Conservation (phyloP, 2,888 invertebrate species). For the Limnephilus marmoratus region DNA sequence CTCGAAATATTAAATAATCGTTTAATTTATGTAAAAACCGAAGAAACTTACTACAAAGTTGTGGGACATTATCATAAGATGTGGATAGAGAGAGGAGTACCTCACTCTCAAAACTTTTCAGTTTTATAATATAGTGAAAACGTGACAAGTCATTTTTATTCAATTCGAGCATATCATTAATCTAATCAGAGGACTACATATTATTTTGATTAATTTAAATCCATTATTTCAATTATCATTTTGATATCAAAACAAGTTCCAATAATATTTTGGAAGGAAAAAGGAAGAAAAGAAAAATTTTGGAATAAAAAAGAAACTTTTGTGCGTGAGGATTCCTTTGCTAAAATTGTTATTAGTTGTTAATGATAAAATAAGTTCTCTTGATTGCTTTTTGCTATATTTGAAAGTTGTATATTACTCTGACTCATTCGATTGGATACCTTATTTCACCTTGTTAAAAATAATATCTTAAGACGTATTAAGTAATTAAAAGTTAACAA, state of each 20-base stretch:
- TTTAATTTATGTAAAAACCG: neutral
- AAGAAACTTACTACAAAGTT: neutral
- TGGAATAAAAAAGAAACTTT: too few relatives aligned
- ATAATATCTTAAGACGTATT: slow-evolving; percentile 5
- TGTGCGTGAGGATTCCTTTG: too few relatives aligned
- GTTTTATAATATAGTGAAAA: neutral
- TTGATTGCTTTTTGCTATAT: neutral
- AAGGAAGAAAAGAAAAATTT: too few relatives aligned
- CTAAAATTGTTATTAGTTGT: neutral
- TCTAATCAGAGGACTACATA: too few relatives aligned
- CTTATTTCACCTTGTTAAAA: neutral
- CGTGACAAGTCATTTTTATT: too few relatives aligned
- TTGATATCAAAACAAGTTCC: neutral
- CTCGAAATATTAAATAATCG: neutral
- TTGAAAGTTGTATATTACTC: neutral
- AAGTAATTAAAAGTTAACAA: slow-evolving; percentile 29
- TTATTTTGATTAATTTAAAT: too few relatives aligned
- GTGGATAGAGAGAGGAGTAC: neutral
- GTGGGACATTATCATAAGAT: neutral
- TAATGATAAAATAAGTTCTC: neutral
- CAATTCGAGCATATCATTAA: too few relatives aligned
- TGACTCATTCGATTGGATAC: neutral
- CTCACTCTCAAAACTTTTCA: neutral
- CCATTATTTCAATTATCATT: too few relatives aligned
- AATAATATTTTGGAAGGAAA: neutral